These are phyloP conservation scores for Marasmarcha lunaedactyla DNA, from an alignment of 2,888 invertebrate species.

Conservation along the genomic window DNA sequence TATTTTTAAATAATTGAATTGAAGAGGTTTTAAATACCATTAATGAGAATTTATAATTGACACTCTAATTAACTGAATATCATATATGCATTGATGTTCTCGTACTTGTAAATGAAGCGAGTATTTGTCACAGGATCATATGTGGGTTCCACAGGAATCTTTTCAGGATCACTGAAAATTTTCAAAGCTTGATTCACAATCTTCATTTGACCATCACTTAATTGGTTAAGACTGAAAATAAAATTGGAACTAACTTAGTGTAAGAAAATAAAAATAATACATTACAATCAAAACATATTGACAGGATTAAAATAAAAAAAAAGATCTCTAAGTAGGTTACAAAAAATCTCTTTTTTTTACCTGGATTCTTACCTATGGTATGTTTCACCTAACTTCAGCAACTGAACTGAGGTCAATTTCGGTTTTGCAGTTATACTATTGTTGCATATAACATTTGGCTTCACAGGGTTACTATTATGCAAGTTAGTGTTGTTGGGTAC, in stretches of 20 bases:
- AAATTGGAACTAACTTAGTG: too few relatives aligned
- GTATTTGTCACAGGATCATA: constrained; percentile 56
- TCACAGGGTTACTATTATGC: constrained; percentile 25
- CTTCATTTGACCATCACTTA: constrained; percentile 50
- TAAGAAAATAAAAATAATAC: neutral
- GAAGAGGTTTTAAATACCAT: constrained; percentile 3
- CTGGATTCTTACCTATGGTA: constrained; percentile 53
- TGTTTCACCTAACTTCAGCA: constrained; percentile 54
- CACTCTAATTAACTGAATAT: neutral
- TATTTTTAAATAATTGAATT: too few relatives aligned
- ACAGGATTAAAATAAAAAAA: constrained; percentile 6
- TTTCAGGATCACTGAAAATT: constrained; percentile 46
- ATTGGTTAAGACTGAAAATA: constrained; percentile 42
- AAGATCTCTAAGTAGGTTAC: too few relatives aligned
- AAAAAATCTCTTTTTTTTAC: too few relatives aligned
- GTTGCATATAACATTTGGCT: constrained; percentile 4
- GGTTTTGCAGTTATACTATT: constrained; percentile 9
- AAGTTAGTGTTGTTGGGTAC: constrained; percentile 6
- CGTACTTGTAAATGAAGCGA: constrained; percentile 54
- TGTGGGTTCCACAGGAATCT: constrained; percentile 36
- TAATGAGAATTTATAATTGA: neutral
- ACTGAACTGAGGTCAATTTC: constrained; percentile 50
- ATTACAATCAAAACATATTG: too few relatives aligned
- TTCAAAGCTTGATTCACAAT: constrained; percentile 55
- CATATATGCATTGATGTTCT: constrained; percentile 3